These are phyloP conservation scores for Rhagonycha lutea DNA, from an alignment of 2,888 invertebrate genomes.

Conservation along the genomic window DNA sequence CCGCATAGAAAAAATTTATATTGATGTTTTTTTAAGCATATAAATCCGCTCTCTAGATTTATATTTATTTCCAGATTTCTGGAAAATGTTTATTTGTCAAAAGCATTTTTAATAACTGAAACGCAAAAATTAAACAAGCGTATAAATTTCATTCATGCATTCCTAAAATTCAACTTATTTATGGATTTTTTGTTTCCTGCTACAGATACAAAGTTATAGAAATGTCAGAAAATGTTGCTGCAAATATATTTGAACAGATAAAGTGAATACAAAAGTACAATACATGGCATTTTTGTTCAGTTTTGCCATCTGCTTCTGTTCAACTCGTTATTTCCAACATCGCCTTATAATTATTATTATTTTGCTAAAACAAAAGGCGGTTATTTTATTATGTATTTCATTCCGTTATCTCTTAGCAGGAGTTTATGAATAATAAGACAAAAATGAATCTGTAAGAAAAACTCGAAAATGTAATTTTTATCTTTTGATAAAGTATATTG, in stretches of 20 bases:
- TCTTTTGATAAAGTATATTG: not conserved
- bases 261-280: not conserved
- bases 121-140: no score
- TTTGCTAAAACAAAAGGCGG: not conserved
- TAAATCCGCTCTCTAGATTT: no score
- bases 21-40: no score
- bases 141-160: not conserved
- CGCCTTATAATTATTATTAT: not conserved
- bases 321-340: not conserved
- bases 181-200: not conserved
- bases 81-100: no score
- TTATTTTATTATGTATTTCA: not conserved
- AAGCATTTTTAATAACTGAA: not conserved
- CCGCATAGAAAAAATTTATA: no score
- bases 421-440: not conserved
- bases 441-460: not conserved
- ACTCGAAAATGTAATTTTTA: not conserved
- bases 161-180: not conserved
- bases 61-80: no score
- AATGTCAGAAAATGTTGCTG: not conserved
- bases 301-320: not conserved
- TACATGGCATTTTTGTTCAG: not conserved
- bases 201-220: not conserved
- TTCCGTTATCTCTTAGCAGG: not conserved
- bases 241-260: not conserved